Conservation (phyloP, 2,888 invertebrate species). For the Tipula confusa region DNA sequence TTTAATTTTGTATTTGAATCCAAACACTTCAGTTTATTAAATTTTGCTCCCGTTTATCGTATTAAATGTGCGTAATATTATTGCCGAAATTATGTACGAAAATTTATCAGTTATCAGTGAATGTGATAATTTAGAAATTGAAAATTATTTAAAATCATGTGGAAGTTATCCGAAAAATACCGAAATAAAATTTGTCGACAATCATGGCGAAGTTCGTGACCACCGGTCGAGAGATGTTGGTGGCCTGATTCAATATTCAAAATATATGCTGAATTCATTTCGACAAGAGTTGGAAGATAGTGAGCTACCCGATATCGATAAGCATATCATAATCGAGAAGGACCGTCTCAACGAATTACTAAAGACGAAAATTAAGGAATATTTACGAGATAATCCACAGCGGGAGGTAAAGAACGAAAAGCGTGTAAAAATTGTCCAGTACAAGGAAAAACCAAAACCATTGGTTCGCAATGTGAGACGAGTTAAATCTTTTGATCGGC, state of each 20-base stretch:
- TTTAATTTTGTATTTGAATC: background rate
- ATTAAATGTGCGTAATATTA: background rate
- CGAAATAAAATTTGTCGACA: background rate
- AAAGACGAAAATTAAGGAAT: background rate
- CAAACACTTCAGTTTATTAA: background rate
- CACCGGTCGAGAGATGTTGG: background rate
- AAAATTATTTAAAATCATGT: background rate
- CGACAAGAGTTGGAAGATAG: background rate
- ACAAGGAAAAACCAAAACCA: background rate
- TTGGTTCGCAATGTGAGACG: background rate
- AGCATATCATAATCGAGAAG: background rate
- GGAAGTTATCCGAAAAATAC: background rate
- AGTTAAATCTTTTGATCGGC: background rate
- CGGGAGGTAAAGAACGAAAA: background rate
- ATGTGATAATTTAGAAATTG: slow-evolving; percentile 6
- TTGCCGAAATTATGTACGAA: background rate
- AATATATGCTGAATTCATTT: background rate
- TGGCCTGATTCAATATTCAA: background rate
- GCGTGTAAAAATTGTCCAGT: background rate
- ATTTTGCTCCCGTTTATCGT: background rate
- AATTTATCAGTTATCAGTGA: background rate
- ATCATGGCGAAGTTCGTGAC: background rate
- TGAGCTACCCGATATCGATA: background rate
- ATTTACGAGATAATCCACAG: background rate
- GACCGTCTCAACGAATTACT: background rate